A percentile compares a stretch with the other conserved stretches of the same genome.
Conservation (phyloP, 2,888 invertebrate species). For the Hyles lineata region DNA sequence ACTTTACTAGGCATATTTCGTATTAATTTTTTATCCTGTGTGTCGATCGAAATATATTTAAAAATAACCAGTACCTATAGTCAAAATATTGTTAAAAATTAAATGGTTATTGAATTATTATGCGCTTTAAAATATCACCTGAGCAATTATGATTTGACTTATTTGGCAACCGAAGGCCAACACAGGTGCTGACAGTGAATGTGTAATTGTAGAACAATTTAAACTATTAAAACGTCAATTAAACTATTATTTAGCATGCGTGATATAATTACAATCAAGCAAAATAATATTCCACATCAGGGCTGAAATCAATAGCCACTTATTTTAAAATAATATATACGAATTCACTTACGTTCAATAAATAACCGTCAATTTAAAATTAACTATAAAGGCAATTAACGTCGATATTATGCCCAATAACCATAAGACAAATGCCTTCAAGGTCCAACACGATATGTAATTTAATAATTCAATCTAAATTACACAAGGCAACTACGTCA, state of each 20-base stretch:
- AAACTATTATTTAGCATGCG: not conserved
- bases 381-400: constrained; percentile 25
- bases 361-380: not conserved
- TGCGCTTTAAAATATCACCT: not conserved
- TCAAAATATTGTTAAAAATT: not conserved
- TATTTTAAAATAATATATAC: not conserved
- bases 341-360: not conserved
- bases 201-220: not conserved
- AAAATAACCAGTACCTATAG: too few relatives aligned
- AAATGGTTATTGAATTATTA: not conserved
- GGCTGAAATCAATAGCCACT: not conserved
- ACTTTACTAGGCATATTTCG: too few relatives aligned
- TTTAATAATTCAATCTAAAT: constrained; percentile 7
- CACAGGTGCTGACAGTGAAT: constrained; percentile 6
- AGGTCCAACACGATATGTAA: not conserved
- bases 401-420: not conserved
- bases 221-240: not conserved
- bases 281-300: not conserved
- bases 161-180: constrained; percentile 6
- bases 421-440: constrained; percentile 23
- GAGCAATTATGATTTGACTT: not conserved
- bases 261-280: not conserved
- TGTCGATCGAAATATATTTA: too few relatives aligned
- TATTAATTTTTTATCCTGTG: too few relatives aligned
- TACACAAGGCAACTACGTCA: not conserved